A percentile compares a stretch with the other conserved stretches of the same genome.
Conservation (phyloP, 2,113 vertebrate genomes). For the Sapajus apella region DNA sequence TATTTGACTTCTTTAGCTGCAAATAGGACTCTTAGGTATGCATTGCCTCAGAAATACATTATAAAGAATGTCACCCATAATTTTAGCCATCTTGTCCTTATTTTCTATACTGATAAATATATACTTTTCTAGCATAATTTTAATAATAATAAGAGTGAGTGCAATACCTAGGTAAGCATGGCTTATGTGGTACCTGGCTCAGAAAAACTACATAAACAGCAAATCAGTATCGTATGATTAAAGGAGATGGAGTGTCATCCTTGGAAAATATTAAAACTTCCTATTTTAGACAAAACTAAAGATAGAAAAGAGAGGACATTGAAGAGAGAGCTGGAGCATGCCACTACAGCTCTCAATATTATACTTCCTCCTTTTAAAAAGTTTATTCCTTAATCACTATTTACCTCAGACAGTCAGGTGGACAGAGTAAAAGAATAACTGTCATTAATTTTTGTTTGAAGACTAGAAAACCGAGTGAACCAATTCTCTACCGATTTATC, state of each 20-base stretch:
- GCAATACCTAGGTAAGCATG: not conserved
- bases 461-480: not conserved
- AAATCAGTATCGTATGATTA: not conserved
- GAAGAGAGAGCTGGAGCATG: not conserved
- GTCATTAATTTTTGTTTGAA: not conserved
- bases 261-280: not conserved
- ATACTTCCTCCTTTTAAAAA: not conserved
- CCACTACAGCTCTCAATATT: no score
- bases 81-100: not conserved
- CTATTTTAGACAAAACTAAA: not conserved
- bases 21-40: not conserved
- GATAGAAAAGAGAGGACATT: not conserved
- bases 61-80: not conserved
- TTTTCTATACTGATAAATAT: not conserved
- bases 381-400: not conserved
- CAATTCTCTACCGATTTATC: not conserved
- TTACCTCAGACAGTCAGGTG: not conserved
- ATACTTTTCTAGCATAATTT: not conserved
- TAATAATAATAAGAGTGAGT: not conserved
- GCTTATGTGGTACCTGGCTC: not conserved
- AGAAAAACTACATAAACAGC: not conserved
- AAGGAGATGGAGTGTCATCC: not conserved
- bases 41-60: not conserved
- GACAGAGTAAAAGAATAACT: not conserved
- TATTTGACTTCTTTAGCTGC: not conserved